A percentile compares a stretch with the other conserved stretches of the same genome.
Evolutionary conservation across 2,888 invertebrate species (phyloP).

Genomic region (Dynastes hyllus): DNA sequence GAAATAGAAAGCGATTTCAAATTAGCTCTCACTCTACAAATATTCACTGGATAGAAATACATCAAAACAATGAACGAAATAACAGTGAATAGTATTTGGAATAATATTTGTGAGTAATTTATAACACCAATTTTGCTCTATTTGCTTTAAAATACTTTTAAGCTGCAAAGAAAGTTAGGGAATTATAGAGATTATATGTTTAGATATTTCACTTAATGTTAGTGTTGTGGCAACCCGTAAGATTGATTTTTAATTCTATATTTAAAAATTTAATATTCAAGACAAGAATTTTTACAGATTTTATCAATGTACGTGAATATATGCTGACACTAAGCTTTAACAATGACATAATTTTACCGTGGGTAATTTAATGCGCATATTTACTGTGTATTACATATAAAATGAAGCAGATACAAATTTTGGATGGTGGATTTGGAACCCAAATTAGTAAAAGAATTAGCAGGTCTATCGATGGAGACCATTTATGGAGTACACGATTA

Average conservation of each 20-base stretch:
- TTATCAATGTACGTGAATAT: neutral
- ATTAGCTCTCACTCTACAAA: too few species aligned
- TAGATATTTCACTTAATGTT: neutral
- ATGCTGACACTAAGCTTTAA: neutral
- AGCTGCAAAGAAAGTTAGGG: too few species aligned
- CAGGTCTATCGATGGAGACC: conserved; percentile 83
- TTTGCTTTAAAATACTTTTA: too few species aligned
- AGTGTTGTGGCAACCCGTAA: neutral
- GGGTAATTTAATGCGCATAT: neutral
- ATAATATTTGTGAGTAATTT: too few species aligned
- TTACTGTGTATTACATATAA: neutral
- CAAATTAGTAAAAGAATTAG: conserved; percentile 83
- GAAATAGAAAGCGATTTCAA: too few species aligned
- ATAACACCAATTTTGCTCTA: too few species aligned
- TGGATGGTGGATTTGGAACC: conserved; percentile 84
- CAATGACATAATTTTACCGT: neutral
- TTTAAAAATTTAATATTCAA: too few species aligned
- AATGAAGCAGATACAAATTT: conserved; percentile 63
- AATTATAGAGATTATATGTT: too few species aligned
- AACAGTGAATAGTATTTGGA: too few species aligned
- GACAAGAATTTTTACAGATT: neutral
- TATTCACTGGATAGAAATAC: too few species aligned
- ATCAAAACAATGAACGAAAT: too few species aligned
- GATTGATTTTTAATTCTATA: too few species aligned
- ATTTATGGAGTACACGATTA: conserved; percentile 88